Conservation (phyloP, 2,797 vertebrate species). For the Hyperoplus immaculatus region DNA sequence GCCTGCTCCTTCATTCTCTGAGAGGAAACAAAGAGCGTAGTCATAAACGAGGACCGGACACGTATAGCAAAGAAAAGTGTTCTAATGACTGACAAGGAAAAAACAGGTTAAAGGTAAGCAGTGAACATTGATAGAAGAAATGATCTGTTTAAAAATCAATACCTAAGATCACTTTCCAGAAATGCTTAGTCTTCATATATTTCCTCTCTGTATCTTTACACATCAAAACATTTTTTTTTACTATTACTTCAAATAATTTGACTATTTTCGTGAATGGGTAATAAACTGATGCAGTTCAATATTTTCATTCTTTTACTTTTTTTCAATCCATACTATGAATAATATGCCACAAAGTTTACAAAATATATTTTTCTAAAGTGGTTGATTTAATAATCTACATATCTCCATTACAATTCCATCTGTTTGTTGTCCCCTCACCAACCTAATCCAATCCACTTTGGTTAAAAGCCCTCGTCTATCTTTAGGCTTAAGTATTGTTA, state of each 20-base stretch:
- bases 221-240: not conserved
- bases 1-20: conserved; percentile 93
- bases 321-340: not conserved
- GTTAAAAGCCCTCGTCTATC: not conserved
- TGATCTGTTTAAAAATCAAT: too few species aligned
- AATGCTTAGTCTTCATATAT: not conserved
- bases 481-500: not conserved
- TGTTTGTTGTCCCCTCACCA: conserved; percentile 1
- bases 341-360: not conserved
- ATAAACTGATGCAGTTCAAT: not conserved
- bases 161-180: not conserved
- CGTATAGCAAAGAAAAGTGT: not conserved
- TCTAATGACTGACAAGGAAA: too few species aligned
- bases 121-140: not conserved
- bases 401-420: conserved; percentile 2
- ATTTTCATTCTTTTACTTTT: not conserved
- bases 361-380: not conserved
- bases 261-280: not conserved
- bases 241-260: not conserved
- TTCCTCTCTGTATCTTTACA: too few species aligned
- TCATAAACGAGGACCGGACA: not conserved
- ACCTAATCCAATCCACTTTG: not conserved
- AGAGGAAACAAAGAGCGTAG: not conserved
- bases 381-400: not conserved
- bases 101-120: not conserved